Evolutionary conservation across 2,113 vertebrate species (phyloP), one percentile per base, ranked within the genome.

Genomic region (Istiophorus platypterus): DNA sequence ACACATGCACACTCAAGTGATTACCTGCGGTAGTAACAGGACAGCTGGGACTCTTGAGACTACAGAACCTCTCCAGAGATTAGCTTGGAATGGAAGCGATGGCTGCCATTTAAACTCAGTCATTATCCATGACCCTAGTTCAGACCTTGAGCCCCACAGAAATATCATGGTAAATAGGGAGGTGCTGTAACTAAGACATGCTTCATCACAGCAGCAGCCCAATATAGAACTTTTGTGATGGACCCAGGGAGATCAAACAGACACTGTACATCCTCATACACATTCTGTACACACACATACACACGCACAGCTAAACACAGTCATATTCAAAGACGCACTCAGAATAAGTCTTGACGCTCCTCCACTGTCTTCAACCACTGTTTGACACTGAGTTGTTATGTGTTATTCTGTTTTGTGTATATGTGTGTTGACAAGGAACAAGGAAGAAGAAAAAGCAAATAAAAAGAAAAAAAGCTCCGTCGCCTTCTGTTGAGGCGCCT

Each of bases 101-200:
- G 71, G 76, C 74, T 91, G 89, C 87, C 88, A 92, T 94, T 95
- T 94, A 89, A 69, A 90, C 90, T 54, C 80, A 86, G 88, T 89
- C 92, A 85, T 93, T 93, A 92, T 86, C 87, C 68, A 7, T 57
- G 59, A 83, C 82, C 86, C 76, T 45, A 56, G 29, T 59, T 12
- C 57, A 78, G 72, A 87, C 78, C 86, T 84, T 72, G 73, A 89
- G 82, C 58, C 82, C 78, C 54, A 57, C 57, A 65, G 83, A 92
- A 94, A 93, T 90, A 91, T 76, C 91, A 92, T 26, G 29, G 69
- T 72, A 89, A 92, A 93, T 92, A 34, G 24, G 57, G 61, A 58
- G 27, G 49, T 12, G 2, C 42, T 5, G 47, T 45, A 41, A 18
- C 22, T 18, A 65, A 65, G 31, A 63, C 45, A 20, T n/a, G 42